Conservation (phyloP, 2,888 invertebrate genomes). For the Hypsopygia costalis region DNA sequence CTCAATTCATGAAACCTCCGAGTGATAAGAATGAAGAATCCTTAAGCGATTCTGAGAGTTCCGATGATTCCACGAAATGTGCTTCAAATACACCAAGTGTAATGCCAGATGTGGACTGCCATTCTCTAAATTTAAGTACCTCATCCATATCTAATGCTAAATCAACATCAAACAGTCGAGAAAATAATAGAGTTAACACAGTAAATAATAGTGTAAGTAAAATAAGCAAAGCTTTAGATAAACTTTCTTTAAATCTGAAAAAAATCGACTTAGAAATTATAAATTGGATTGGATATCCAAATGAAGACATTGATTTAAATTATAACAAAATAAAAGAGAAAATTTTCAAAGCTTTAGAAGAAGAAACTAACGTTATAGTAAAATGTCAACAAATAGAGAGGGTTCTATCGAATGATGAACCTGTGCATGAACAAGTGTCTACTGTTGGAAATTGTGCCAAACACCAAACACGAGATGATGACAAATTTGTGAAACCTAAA, state of each 20-base stretch:
- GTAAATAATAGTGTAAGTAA: slow-evolving; percentile 10
- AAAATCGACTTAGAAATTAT: slow-evolving; percentile 41
- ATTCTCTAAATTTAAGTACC: slow-evolving; percentile 28
- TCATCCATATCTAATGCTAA: slow-evolving; percentile 21
- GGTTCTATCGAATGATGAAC: slow-evolving; percentile 11
- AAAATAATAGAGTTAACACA: neutral
- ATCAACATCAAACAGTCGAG: slow-evolving; percentile 6
- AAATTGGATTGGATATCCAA: slow-evolving; percentile 38
- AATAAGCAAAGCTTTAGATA: slow-evolving; percentile 24
- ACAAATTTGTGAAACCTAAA: slow-evolving; percentile 6
- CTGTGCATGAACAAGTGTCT: slow-evolving; percentile 5
- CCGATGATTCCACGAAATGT: slow-evolving; percentile 6
- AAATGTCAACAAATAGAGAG: slow-evolving; percentile 31
- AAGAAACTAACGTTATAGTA: slow-evolving; percentile 34
- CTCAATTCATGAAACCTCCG: slow-evolving; percentile 13
- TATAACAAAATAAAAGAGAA: slow-evolving; percentile 25
- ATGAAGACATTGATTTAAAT: slow-evolving; percentile 19
- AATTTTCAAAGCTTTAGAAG: slow-evolving; percentile 32
- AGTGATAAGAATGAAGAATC: neutral
- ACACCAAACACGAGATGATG: slow-evolving; percentile 8
- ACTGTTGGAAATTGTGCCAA: neutral
- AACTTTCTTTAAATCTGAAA: slow-evolving; percentile 29
- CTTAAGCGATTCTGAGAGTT: slow-evolving; percentile 5
- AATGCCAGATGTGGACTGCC: slow-evolving; percentile 6
- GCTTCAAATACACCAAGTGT: slow-evolving; percentile 4